Percentiles rank a stretch among this genome's conserved stretches.
These are phyloP conservation scores for Pandion haliaetus DNA, from an alignment of 2,113 vertebrate genomes.

Conservation along the genomic window DNA sequence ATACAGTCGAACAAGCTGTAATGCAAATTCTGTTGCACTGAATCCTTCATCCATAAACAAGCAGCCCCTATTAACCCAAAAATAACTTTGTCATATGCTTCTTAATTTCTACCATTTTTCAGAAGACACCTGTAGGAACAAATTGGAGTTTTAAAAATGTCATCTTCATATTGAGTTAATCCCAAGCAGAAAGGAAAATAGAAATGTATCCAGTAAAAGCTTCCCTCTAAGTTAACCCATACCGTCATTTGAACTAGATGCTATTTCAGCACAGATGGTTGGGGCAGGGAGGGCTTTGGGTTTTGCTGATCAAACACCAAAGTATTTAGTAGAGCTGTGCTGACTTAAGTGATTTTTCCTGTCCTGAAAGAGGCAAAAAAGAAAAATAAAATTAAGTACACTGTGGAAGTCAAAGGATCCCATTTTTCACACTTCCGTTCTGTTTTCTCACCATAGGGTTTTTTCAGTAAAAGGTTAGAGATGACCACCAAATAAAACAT, in stretches of 20 bases:
- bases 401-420: not conserved
- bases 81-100: too few species aligned
- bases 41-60: not conserved
- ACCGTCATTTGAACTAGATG: not conserved
- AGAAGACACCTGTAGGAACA: not conserved
- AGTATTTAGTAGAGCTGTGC: too few species aligned
- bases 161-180: not conserved
- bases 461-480: not conserved
- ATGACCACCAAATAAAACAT: not conserved
- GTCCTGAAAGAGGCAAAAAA: not conserved
- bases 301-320: not conserved
- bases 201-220: not conserved
- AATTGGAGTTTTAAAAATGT: not conserved
- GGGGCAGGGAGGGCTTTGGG: not conserved
- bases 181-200: not conserved
- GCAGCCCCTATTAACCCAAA: not conserved
- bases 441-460: not conserved
- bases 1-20: not conserved
- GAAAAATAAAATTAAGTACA: not conserved
- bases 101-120: not conserved
- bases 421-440: not conserved
- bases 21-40: not conserved
- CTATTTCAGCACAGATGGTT: not conserved
- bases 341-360: not conserved
- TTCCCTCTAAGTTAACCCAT: not conserved